phyloP scores from a whole-genome alignment of 2,888 invertebrate species.

The Liopterus haemorrhoidalis region DNA sequence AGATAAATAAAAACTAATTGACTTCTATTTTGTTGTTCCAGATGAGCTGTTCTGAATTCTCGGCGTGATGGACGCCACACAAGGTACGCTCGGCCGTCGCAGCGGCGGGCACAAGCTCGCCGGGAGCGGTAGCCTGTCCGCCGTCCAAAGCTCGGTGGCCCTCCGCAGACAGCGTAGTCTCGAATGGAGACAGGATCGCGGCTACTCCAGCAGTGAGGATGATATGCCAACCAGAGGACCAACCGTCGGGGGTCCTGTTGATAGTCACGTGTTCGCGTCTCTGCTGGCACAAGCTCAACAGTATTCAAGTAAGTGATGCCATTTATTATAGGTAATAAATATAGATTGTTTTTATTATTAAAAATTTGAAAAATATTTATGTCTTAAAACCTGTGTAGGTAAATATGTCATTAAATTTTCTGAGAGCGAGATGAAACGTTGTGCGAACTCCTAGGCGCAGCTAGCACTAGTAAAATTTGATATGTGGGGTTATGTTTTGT shows the following conservation, averaged over 20 bases:
- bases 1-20: no score
- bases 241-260: constrained; percentile 43
- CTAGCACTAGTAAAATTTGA: no score
- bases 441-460: no score
- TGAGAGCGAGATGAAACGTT: no score
- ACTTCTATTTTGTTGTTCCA: constrained; percentile 34
- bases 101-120: constrained; percentile 36
- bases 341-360: background rate
- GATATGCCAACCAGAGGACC: constrained; percentile 44
- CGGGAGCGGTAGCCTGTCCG: constrained; percentile 38
- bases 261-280: constrained; percentile 54
- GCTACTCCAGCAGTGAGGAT: constrained; percentile 53
- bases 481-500: no score
- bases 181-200: constrained; percentile 53
- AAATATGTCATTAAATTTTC: no score
- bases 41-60: constrained; percentile 38
- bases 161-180: constrained; percentile 52
- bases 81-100: constrained; percentile 43
- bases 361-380: background rate
- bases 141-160: constrained; percentile 34
- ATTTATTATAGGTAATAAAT: constrained; percentile 5
- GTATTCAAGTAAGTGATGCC: constrained; percentile 49
- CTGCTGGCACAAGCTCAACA: constrained; percentile 55
- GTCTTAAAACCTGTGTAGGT: no score
- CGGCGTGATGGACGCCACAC: constrained; percentile 38